phyloP scores from a whole-genome alignment of 2,888 invertebrate species.

The Callyntrura sp. region DNA sequence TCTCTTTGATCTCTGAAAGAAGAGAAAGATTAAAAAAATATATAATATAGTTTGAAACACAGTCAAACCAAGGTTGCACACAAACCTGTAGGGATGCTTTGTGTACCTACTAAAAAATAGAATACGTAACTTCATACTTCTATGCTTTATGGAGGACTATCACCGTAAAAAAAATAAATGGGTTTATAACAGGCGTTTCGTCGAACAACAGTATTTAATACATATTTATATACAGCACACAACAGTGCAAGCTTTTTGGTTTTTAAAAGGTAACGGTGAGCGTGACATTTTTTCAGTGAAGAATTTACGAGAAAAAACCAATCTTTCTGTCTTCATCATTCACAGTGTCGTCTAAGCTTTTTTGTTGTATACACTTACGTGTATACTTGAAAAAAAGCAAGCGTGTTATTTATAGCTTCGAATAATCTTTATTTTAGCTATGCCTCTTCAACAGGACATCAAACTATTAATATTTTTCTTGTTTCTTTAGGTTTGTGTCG shows the following conservation, averaged over 20 bases:
- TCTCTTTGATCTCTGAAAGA: conserved; percentile 51
- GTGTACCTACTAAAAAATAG: conserved; percentile 6
- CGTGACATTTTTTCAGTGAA: conserved; percentile 69
- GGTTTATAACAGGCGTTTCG: not conserved
- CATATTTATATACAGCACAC: not conserved
- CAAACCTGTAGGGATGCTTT: not conserved
- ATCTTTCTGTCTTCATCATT: conserved; percentile 69
- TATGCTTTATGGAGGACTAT: not conserved
- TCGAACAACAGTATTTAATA: not conserved
- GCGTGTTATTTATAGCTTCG: conserved; percentile 69
- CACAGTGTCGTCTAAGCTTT: conserved; percentile 25
- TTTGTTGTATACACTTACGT: conserved; percentile 25
- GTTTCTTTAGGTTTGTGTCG: conserved; percentile 8
- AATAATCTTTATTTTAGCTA: conserved; percentile 32
- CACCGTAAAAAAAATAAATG: not conserved
- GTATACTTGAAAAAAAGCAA: conserved; percentile 30
- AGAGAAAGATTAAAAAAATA: conserved; percentile 46
- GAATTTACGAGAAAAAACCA: conserved; percentile 60
- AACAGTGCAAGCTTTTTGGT: not conserved
- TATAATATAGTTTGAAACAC: conserved; percentile 9
- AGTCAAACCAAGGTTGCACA: not conserved
- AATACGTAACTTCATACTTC: not conserved
- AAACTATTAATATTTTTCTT: conserved; percentile 54
- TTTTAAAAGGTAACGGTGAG: conserved; percentile 63
- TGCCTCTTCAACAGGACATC: conserved; percentile 40